Percentiles rank a stretch among this genome's conserved stretches.
Evolutionary conservation across 2,113 vertebrate species (phyloP).

Genomic region (Coturnix japonica): DNA sequence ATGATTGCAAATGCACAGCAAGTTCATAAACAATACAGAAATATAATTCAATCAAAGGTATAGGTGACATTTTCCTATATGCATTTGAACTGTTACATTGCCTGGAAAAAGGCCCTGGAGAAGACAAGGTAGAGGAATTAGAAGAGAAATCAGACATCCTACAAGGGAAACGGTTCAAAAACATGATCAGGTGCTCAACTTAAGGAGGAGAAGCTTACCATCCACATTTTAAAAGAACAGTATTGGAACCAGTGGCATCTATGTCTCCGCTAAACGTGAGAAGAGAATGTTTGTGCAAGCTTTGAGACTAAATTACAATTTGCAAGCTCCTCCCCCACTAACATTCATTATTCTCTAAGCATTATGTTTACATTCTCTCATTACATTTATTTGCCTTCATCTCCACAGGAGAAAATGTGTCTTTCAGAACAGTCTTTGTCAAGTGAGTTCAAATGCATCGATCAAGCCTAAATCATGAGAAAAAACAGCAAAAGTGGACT

Average conservation of each 20-base stretch:
- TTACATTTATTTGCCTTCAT: background rate
- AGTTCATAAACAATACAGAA: constrained; percentile 64
- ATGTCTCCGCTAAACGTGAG: background rate
- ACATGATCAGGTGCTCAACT: background rate
- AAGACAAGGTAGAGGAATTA: constrained; percentile 12
- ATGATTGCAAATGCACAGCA: constrained; percentile 71
- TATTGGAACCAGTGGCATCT: background rate
- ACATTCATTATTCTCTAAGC: background rate
- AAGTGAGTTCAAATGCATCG: background rate
- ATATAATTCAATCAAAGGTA: constrained; percentile 65
- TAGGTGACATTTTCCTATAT: constrained; percentile 54
- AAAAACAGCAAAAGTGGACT: background rate
- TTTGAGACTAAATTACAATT: background rate
- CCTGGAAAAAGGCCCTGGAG: constrained; percentile 20
- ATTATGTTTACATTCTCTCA: background rate
- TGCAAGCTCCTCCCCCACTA: background rate
- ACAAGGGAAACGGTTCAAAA: constrained; percentile 22
- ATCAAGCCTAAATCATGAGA: background rate
- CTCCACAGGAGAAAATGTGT: background rate
- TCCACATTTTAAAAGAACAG: constrained; percentile 28
- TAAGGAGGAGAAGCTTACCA: background rate
- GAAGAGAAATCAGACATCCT: constrained; percentile 6
- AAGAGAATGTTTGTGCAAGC: background rate
- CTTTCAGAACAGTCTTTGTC: background rate
- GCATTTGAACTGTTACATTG: constrained; percentile 46